These are phyloP conservation scores for Brachionus manjavacas DNA, from an alignment of 1,140 invertebrate species.

Conservation along the genomic window DNA sequence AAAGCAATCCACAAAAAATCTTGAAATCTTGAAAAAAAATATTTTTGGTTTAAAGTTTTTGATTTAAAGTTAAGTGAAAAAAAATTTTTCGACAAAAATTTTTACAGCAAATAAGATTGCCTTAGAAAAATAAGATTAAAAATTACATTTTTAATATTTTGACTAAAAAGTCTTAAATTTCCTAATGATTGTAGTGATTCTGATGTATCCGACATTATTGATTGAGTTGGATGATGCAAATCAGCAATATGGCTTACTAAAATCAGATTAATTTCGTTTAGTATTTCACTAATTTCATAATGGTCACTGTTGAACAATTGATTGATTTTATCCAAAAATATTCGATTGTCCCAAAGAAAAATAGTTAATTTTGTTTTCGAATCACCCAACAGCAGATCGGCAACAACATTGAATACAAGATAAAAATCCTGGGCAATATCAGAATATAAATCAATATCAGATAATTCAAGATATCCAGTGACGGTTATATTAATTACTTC, in stretches of 20 bases:
- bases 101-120: too few relatives aligned
- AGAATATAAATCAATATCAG: not conserved
- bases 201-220: not conserved
- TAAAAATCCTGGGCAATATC: not conserved
- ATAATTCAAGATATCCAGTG: not conserved
- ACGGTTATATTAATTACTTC: not conserved
- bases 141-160: not conserved
- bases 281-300: not conserved
- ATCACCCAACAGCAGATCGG: not conserved
- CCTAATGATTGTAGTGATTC: not conserved
- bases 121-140: not conserved
- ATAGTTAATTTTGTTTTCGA: not conserved
- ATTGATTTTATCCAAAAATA: constrained; percentile 4
- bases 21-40: not conserved
- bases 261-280: not conserved
- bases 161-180: not conserved
- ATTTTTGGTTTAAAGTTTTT: not conserved
- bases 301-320: not conserved
- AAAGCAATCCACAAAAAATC: not conserved
- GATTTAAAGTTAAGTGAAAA: too few relatives aligned
- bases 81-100: too few relatives aligned
- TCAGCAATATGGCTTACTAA: not conserved
- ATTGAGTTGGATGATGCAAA: not conserved
- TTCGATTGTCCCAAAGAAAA: constrained; percentile 13
- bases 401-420: not conserved